A percentile compares a stretch with the other conserved stretches of the same genome.
Conservation (phyloP, 2,797 vertebrate species). For the Antrozous pallidus region DNA sequence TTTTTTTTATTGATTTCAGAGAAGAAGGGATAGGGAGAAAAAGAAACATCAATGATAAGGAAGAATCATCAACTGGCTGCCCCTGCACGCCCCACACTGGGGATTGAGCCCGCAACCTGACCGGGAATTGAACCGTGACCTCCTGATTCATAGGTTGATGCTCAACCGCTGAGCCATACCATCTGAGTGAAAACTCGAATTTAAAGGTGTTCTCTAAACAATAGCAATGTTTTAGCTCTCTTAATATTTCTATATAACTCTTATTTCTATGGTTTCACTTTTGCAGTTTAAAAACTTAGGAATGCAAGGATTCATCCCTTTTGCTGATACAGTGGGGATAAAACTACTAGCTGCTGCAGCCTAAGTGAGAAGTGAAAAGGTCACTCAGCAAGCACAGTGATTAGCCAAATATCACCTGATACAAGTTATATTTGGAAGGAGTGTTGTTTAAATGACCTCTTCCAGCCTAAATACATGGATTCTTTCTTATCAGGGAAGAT, state of each 20-base stretch:
- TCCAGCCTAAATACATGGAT: background rate
- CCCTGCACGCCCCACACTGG: no score
- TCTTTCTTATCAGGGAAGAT: slow-evolving; percentile 43
- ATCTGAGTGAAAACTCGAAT: background rate
- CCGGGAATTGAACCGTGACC: no score
- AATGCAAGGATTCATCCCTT: background rate
- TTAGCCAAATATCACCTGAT: background rate
- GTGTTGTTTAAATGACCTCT: slow-evolving; percentile 47
- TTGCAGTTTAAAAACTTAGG: background rate
- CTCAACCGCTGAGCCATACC: no score
- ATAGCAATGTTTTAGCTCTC: background rate
- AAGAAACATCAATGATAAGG: no score
- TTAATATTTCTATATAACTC: slow-evolving; percentile 18
- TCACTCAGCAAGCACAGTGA: background rate
- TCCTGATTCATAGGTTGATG: no score
- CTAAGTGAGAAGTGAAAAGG: background rate
- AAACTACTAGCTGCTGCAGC: background rate
- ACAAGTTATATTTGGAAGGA: slow-evolving; percentile 9
- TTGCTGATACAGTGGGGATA: background rate
- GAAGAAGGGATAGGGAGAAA: no score
- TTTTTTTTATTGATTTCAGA: no score
- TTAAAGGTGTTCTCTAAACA: slow-evolving; percentile 4
- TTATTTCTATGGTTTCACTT: slow-evolving; percentile 4
- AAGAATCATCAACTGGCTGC: no score
- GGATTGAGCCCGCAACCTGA: no score